A percentile compares a stretch with the other conserved stretches of the same genome.
phyloP scores from a whole-genome alignment of 2,888 invertebrate species.

The Melieria picta region DNA sequence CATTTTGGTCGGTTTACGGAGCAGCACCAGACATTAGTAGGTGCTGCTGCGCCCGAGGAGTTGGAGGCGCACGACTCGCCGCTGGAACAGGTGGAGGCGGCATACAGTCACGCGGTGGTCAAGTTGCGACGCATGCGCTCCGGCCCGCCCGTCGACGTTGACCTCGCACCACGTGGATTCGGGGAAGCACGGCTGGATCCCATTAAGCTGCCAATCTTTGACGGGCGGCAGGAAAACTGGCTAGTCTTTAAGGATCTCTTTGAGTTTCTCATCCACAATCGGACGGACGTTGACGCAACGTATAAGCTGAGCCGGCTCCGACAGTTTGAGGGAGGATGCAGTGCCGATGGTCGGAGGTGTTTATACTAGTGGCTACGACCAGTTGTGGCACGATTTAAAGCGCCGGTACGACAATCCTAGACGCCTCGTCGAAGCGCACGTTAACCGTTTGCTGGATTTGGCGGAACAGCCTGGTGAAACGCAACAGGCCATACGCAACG shows the following conservation, averaged over 20 bases:
- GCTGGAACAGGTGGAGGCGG: background rate
- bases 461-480: background rate
- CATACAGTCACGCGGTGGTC: no score
- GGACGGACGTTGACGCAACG: slow-evolving; percentile 1
- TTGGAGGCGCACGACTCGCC: background rate
- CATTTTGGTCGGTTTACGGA: no score
- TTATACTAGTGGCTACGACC: slow-evolving; percentile 26
- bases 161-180: no score
- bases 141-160: no score
- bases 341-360: slow-evolving; percentile 20
- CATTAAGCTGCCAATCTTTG: slow-evolving; percentile 3
- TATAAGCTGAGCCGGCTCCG: slow-evolving; percentile 25
- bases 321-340: slow-evolving; percentile 6
- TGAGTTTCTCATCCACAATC: slow-evolving; percentile 16
- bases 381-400: slow-evolving; percentile 30
- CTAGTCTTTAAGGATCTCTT: slow-evolving; percentile 22
- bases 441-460: slow-evolving; percentile 17
- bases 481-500: background rate
- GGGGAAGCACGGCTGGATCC: slow-evolving; percentile 56
- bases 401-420: slow-evolving; percentile 28
- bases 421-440: slow-evolving; percentile 18
- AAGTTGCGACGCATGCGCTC: no score
- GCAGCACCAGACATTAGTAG: no score
- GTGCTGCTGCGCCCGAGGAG: background rate
- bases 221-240: slow-evolving; percentile 14